Evolutionary conservation across 1,140 invertebrate genomes (phyloP), one percentile per base, ranked within the genome.

Genomic region (Drosophila guanche): DNA sequence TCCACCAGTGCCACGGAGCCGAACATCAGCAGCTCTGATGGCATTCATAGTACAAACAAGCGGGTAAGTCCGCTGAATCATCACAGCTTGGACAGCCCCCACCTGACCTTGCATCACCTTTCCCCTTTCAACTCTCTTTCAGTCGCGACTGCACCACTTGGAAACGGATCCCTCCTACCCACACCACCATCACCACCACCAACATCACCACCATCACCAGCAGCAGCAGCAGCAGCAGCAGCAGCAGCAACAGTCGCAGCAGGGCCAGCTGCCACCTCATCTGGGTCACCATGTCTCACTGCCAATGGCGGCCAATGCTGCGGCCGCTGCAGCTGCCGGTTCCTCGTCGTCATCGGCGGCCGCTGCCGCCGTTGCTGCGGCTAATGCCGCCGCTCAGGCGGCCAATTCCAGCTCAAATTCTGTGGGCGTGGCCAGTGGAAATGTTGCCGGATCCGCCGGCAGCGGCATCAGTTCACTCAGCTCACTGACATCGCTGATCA

Each of bases 1-100:
- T 89, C 80, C 25, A 91, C 80, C 51, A 90, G 66, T 52, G 83
- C 84, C 66, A 80, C 83, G 16, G 89, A 91, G 71, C 79, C 83
- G 43, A 91, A 81, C 27, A 90, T 91, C 7, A 89, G 77, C 79
- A 90, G 90, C 65, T 91, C 90, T 45, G 91, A 91, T 33, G 89
- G 80, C 70, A 91, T 91, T 71, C 80, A 91, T 91, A 91, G 90
- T 91, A 91, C 90, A 91, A 91, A 91, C 79, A 91, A 91, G 84
- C 76, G 90, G 90, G 90, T 91, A 55, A 85, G 90, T 27, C 5
- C 7, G 12, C n/a, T 23, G 29, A 6, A 22, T 37, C 16, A 23
- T 20, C 7, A 25, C 16, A 20, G 16, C 55, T 41, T 29, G 14
- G 23, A 1, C 2, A 41, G 6, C 22, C 33, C 8, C 14, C 0